Evolutionary conservation across 1,140 invertebrate species (phyloP).

Genomic region (Calephelis virginiensis): DNA sequence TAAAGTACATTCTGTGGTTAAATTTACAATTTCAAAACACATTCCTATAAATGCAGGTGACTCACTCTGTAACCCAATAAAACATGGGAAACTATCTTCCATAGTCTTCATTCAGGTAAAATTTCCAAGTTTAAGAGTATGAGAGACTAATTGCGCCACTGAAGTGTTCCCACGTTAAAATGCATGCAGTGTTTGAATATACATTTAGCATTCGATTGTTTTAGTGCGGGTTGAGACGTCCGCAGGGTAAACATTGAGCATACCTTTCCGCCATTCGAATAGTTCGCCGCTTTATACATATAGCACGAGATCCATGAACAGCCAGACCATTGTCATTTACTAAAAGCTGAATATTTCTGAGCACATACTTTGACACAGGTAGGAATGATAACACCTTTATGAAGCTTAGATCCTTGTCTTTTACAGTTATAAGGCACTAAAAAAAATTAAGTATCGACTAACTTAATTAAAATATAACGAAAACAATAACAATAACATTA

Average conservation of each 20-base stretch:
- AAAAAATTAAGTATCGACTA: no score
- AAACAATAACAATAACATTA: no score
- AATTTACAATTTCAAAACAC: no score
- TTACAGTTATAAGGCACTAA: no score
- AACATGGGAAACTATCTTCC: neutral
- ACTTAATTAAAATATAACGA: no score
- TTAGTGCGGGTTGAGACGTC: conserved; percentile 71
- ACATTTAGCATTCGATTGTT: conserved; percentile 76
- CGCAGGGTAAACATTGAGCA: conserved; percentile 64
- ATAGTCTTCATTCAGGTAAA: neutral
- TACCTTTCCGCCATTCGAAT: conserved; percentile 30
- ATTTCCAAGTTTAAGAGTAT: conserved; percentile 30
- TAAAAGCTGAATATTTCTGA: no score
- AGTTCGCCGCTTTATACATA: conserved; percentile 19
- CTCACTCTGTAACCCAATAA: no score
- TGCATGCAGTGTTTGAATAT: conserved; percentile 69
- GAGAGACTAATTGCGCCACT: conserved; percentile 65
- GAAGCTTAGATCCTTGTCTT: no score
- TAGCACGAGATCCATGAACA: neutral
- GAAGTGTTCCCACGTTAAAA: conserved; percentile 73
- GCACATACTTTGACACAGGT: no score
- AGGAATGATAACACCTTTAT: no score
- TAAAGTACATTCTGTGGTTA: no score
- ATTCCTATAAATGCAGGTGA: no score
- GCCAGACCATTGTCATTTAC: neutral